These are phyloP conservation scores for Galerucella calmariensis DNA, from an alignment of 2,888 invertebrate genomes.

Conservation along the genomic window DNA sequence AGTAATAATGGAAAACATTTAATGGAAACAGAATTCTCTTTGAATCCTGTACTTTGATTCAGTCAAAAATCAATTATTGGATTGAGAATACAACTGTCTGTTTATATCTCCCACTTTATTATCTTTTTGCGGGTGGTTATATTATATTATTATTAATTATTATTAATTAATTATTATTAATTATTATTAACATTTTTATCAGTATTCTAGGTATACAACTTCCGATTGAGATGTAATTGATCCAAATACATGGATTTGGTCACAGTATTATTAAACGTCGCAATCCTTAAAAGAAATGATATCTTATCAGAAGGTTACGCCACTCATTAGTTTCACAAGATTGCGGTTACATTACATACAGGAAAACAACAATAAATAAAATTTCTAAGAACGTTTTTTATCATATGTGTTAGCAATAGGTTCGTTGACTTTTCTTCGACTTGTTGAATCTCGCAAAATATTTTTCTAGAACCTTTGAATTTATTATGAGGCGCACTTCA, in stretches of 20 bases:
- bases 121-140: background rate
- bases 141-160: no score
- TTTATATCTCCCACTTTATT: background rate
- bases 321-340: slow-evolving; percentile 31
- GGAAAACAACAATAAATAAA: slow-evolving; percentile 40
- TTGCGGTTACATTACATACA: slow-evolving; percentile 36
- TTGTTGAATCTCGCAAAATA: slow-evolving; percentile 28
- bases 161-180: no score
- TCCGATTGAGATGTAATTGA: slow-evolving; percentile 22
- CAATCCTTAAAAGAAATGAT: slow-evolving; percentile 17
- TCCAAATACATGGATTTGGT: slow-evolving; percentile 15
- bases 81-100: no score
- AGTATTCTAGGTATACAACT: slow-evolving; percentile 7
- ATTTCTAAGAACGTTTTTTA: slow-evolving; percentile 36
- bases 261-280: slow-evolving; percentile 10
- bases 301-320: slow-evolving; percentile 34
- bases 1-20: no score
- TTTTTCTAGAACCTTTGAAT: slow-evolving; percentile 26
- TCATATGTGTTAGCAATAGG: slow-evolving; percentile 30
- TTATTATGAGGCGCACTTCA: slow-evolving; percentile 15
- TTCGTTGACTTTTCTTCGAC: slow-evolving; percentile 34
- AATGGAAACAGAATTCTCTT: no score
- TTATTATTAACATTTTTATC: slow-evolving; percentile 10
- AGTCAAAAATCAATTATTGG: no score
- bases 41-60: no score